Percentiles rank a stretch among this genome's conserved stretches.
Evolutionary conservation across 2,113 vertebrate species (phyloP).

Genomic region (Oncorhynchus kisutch): DNA sequence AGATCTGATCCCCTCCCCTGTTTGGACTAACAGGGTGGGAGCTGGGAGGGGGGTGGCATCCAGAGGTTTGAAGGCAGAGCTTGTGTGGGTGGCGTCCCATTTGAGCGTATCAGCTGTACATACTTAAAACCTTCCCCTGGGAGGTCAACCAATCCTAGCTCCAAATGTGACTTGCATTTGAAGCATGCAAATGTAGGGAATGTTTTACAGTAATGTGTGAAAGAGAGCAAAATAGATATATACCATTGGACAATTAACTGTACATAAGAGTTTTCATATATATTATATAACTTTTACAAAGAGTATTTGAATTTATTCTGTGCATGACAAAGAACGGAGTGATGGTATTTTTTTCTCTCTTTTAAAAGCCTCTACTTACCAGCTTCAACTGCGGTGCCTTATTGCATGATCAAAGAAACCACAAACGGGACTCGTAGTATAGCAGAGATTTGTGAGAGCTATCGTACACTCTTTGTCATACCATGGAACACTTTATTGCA

Average conservation of each 20-base stretch:
- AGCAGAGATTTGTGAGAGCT: conserved; percentile 26
- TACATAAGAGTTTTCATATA: conserved; percentile 98
- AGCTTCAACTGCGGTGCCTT: conserved; percentile 90
- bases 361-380: conserved; percentile 77
- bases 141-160: conserved; percentile 75
- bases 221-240: conserved; percentile 50
- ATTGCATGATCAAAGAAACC: conserved; percentile 77
- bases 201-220: conserved; percentile 78
- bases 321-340: conserved; percentile 92
- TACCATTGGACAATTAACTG: conserved; percentile 85
- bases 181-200: conserved; percentile 88
- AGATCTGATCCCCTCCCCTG: conserved; percentile 45
- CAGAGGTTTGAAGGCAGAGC: conserved; percentile 58
- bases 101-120: conserved; percentile 81
- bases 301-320: conserved; percentile 94
- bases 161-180: conserved; percentile 84
- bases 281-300: conserved; percentile 92
- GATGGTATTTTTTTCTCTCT: conserved; percentile 68
- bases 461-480: conserved; percentile 37
- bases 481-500: conserved; percentile 62
- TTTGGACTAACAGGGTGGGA: conserved; percentile 33
- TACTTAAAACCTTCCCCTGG: conserved; percentile 83
- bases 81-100: conserved; percentile 81
- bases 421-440: conserved; percentile 29
- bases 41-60: not conserved